These are phyloP conservation scores for Bufo gargarizans DNA, from an alignment of 2,113 vertebrate genomes.

Conservation along the genomic window DNA sequence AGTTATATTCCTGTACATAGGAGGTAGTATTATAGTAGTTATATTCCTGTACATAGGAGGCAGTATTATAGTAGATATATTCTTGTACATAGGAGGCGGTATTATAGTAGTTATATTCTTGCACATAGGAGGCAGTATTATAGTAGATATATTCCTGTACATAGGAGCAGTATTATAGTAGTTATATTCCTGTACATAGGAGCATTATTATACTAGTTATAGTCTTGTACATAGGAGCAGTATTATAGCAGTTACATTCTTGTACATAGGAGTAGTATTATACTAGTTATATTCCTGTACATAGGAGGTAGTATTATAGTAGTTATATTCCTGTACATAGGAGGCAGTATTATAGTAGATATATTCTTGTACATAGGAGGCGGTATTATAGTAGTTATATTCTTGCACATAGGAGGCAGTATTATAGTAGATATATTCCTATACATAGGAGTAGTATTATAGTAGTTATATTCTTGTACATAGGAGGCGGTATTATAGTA, in stretches of 20 bases:
- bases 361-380: not conserved
- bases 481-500: too few relatives aligned
- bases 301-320: not conserved
- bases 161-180: not conserved
- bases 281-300: too few relatives aligned
- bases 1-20: too few relatives aligned
- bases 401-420: not conserved
- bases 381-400: slow-evolving; percentile 2
- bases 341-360: not conserved
- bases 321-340: not conserved
- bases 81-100: not conserved
- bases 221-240: too few relatives aligned
- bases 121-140: not conserved
- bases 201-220: too few relatives aligned
- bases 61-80: not conserved
- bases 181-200: not conserved
- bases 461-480: too few relatives aligned
- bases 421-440: not conserved
- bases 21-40: too few relatives aligned
- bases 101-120: not conserved
- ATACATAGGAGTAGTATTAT: not conserved
- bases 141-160: not conserved
- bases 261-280: too few relatives aligned
- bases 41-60: not conserved
- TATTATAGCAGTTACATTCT: too few relatives aligned